Evolutionary conservation across 2,888 invertebrate species (phyloP).

Genomic region (Pristionchus mayeri): DNA sequence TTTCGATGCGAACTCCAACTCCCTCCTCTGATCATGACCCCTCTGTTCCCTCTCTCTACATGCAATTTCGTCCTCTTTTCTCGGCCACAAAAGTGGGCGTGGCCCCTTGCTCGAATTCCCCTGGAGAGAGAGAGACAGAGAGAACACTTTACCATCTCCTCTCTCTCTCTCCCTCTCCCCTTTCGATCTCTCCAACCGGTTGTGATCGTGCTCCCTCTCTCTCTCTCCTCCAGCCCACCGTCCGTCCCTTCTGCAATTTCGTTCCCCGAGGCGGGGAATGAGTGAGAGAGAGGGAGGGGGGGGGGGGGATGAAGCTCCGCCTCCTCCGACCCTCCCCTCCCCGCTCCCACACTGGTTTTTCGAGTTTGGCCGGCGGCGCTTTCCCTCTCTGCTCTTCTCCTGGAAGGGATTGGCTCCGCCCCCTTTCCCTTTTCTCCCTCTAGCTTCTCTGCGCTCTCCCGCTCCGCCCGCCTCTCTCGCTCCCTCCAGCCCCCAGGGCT

Average conservation of each 20-base stretch:
- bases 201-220: not conserved
- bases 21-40: not conserved
- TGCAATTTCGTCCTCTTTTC: not conserved
- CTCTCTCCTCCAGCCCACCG: not conserved
- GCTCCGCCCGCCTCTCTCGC: slow-evolving; percentile 21
- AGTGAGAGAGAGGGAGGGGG: not conserved
- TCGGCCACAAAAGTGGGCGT: slow-evolving; percentile 22
- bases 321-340: slow-evolving; percentile 19
- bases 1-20: too few species aligned
- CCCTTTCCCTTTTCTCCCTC: slow-evolving; percentile 17
- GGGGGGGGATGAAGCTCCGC: slow-evolving; percentile 24
- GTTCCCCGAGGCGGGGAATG: slow-evolving; percentile 7
- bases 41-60: not conserved
- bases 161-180: slow-evolving; percentile 45
- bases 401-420: slow-evolving; percentile 3
- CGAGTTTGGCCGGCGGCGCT: slow-evolving; percentile 50
- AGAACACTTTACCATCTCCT: slow-evolving; percentile 42
- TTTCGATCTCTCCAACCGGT: not conserved
- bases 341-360: slow-evolving; percentile 55
- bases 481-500: slow-evolving; percentile 23
- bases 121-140: not conserved
- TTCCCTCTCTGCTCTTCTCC: slow-evolving; percentile 22
- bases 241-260: not conserved
- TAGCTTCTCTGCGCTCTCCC: not conserved
- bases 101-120: not conserved